phyloP scores from a whole-genome alignment of 2,113 vertebrate species.

The Passer montanus region DNA sequence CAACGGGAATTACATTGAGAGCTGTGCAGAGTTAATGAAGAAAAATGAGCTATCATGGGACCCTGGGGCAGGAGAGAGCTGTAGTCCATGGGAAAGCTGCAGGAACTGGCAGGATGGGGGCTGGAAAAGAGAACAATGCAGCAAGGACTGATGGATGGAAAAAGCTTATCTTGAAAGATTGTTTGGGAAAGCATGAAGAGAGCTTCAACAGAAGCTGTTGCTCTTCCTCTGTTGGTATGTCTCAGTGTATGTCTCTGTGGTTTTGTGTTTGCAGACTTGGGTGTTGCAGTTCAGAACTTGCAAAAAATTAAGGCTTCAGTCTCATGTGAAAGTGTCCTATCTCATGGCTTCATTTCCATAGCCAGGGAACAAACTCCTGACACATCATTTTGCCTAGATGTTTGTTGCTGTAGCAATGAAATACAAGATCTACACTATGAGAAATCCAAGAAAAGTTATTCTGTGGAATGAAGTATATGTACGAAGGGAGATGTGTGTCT shows the following conservation, averaged over 20 bases:
- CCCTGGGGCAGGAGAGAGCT: neutral
- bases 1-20: neutral
- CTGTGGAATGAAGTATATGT: neutral
- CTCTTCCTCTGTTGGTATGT: too few species aligned
- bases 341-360: neutral
- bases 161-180: neutral
- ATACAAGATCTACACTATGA: neutral
- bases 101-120: neutral
- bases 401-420: neutral
- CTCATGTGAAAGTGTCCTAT: neutral
- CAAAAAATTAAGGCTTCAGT: neutral
- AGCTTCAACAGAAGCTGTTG: neutral
- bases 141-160: neutral
- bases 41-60: neutral
- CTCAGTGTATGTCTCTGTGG: neutral
- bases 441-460: neutral
- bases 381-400: neutral
- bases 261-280: neutral
- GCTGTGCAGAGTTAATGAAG: neutral
- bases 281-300: neutral
- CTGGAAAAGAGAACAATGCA: neutral
- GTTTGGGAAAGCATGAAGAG: neutral
- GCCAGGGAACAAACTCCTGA: neutral
- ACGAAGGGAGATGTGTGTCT: neutral
- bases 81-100: neutral